Evolutionary conservation across 2,113 vertebrate species (phyloP), one percentile per base, ranked within the genome.

Genomic region (Condylura cristata): DNA sequence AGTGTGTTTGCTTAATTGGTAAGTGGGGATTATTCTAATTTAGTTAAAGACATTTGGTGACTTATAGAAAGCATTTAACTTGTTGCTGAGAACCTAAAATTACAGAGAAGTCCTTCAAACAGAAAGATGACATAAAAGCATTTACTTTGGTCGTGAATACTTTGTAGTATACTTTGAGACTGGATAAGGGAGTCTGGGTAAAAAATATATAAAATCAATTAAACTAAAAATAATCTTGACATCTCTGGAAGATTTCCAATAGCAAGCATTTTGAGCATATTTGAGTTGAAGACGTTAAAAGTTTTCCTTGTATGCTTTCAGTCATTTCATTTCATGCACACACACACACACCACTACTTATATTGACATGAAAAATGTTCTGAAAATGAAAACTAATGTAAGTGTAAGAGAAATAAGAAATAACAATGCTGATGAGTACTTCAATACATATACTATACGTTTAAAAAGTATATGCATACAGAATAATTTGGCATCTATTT

Each of bases 51-150:
- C 6, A 46, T n/a, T 58, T 61, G 2, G 0, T 66, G 3, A 85
- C 81, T 95, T 93, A n/a, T 5, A 91, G 41, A 91, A 93, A 46
- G 5, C 18, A 37, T 81, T n/a, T 74, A 86, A 96, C 60, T 51
- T 60, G 2, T 9, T 94, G 1, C 26, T 94, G 90, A 96, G 26
- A 70, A 71, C 4, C 4, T 60, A 80, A 95, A 30, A 80, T 39
- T 85, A 48, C 34, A 44, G 0, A 89, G 26, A 96, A 92, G 24
- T 61, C 92, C 79, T 86, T 94, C n/a, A 86, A 63, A 44, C 10
- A 81, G 1, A 34, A 94, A 96, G 63, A 37, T 48, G 46, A 91
- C 24, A 53, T 9, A 22, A 91, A 95, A 95, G 41, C 7, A 39
- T 88, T 88, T 46, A 70, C 51, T 76, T n/a, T n/a, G n/a, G n/a